Percentiles rank a stretch among this genome's conserved stretches.
These are phyloP conservation scores for Rissa tridactyla DNA, from an alignment of 2,113 vertebrate genomes.

Conservation along the genomic window DNA sequence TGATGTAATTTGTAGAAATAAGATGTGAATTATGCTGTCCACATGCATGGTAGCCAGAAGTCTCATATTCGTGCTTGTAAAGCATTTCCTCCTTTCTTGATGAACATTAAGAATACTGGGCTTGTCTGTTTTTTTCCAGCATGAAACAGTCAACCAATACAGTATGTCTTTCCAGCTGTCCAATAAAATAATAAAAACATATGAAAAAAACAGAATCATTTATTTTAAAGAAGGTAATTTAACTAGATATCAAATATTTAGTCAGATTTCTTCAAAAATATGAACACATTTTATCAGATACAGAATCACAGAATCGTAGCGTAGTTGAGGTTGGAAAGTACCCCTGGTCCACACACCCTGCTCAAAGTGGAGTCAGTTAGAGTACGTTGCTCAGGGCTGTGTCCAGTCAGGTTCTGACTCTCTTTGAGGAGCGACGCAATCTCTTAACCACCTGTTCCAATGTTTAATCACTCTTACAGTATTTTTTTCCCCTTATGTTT, in stretches of 20 bases:
- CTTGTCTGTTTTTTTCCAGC: background rate
- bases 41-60: background rate
- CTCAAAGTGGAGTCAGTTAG: background rate
- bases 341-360: background rate
- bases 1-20: background rate
- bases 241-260: background rate
- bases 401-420: background rate
- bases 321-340: background rate
- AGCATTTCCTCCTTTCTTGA: background rate
- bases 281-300: background rate
- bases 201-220: background rate
- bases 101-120: background rate
- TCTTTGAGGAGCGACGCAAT: background rate
- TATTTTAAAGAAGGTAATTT: background rate
- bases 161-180: background rate
- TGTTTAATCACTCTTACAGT: background rate
- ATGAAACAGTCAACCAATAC: background rate
- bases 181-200: background rate
- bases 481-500: background rate
- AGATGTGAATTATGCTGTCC: background rate
- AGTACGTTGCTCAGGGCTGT: background rate
- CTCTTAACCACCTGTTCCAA: background rate
- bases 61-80: background rate
- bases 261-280: background rate
- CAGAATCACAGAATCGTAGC: background rate